Base-by-base conservation (phyloP, 2,797 vertebrate species). In the Orestias chungarensis region DNA sequence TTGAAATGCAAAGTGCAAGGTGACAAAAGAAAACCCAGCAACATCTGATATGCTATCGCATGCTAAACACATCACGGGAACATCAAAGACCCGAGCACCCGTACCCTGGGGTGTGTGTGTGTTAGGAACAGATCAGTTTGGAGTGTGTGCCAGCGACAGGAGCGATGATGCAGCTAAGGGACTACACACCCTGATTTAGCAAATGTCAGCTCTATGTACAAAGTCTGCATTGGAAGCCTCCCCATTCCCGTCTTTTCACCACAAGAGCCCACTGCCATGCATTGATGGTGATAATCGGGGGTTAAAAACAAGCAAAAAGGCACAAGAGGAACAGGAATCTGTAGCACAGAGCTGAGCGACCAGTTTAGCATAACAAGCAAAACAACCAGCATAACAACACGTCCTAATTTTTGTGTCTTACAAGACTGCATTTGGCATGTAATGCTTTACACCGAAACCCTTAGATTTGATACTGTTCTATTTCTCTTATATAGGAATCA, bases 1-100 rank as follows among this genome's bases (percentile, higher is more conserved):
- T 91, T 93, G 83, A 92, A 92, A 92, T 88, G 89, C 92, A 89
- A 91, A 91, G 70, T 83, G 74, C 77, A 82, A 78, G 83, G 83
- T 87, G 87, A 88, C 69, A 88, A 61, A 83, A 87, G 88, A 85
- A 79, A 55, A 86, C 83, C 81, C 83, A 73, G 72, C 66, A 88
- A 87, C 88, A 91, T 89, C 88, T 89, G 92, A 94, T 92, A 92
- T 52, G 42, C 78, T 87, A 87, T 86, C 85, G 33, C 86, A 80
- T n/a, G 83, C 87, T 87, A 88, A 88, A 90, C 86, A 89, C 88
- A 90, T 90, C 86, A 82, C 67, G 29, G 52, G 74, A 65, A 83
- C 91, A 92, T 94, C 89, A 93, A 93, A 92, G 90, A 5, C 71
- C 68, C 15, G 72, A 29, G 59, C 43, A 75, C 70, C 74, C 23